Evolutionary conservation across 2,888 invertebrate genomes (phyloP).

Genomic region (Pteria penguin): DNA sequence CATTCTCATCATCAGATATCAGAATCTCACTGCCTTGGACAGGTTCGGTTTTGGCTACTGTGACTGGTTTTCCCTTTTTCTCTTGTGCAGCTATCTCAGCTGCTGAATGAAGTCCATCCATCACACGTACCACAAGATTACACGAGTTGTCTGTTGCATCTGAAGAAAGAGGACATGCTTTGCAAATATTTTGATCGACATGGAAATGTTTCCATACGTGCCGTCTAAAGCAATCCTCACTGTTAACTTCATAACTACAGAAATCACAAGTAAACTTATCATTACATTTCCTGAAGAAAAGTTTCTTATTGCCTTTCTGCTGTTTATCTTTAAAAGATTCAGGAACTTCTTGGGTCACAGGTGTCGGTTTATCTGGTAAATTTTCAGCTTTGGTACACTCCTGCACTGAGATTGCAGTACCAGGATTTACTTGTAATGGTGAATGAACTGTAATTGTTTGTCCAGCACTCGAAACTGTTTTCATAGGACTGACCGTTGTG

Average conservation of each 20-base stretch:
- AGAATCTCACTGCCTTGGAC: not conserved
- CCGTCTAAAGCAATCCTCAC: conserved; percentile 50
- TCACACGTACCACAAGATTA: conserved; percentile 17
- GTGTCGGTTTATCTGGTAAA: not conserved
- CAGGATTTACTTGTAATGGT: not conserved
- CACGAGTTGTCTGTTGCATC: not conserved
- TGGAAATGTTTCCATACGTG: conserved; percentile 66
- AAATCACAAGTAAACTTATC: conserved; percentile 3
- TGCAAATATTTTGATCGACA: conserved; percentile 19
- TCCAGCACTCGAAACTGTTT: not conserved
- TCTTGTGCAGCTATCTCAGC: not conserved
- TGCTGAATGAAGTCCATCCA: conserved; percentile 23
- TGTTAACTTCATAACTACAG: conserved; percentile 4
- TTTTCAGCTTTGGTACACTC: not conserved
- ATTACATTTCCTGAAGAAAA: conserved; percentile 26
- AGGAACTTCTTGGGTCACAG: not conserved
- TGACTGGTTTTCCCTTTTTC: not conserved
- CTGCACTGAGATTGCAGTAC: not conserved
- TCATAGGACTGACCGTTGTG: not conserved
- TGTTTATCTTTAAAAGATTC: not conserved
- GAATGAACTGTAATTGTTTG: not conserved
- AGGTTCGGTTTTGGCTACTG: not conserved
- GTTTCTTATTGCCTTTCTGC: conserved; percentile 13
- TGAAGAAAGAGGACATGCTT: not conserved
- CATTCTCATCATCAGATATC: not conserved